Evolutionary conservation across 2,113 vertebrate species (phyloP).

Genomic region (Cisticola juncidis): DNA sequence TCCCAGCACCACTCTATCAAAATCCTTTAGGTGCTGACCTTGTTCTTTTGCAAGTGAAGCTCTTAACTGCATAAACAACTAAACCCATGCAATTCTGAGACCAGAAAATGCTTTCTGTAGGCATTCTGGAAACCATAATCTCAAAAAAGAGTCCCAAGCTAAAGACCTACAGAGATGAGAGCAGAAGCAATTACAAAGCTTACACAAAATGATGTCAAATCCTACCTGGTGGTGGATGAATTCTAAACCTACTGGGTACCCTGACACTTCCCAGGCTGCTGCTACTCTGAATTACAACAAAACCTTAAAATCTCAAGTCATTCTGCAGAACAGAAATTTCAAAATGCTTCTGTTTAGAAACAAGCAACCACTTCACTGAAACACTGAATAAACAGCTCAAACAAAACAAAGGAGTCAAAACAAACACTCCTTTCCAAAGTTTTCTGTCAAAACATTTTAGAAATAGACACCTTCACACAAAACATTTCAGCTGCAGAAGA

Average conservation of each 20-base stretch:
- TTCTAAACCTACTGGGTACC: neutral
- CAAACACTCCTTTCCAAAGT: neutral
- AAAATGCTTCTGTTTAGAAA: neutral
- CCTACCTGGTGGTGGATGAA: neutral
- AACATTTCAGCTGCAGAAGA: neutral
- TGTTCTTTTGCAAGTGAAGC: neutral
- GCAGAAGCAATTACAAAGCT: neutral
- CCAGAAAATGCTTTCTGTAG: neutral
- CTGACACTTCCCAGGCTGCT: neutral
- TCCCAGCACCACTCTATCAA: neutral
- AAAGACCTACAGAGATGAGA: neutral
- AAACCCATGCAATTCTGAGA: neutral
- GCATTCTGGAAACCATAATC: neutral
- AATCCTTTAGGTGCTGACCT: neutral
- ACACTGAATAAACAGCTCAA: neutral
- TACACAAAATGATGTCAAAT: neutral
- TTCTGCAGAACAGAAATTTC: neutral
- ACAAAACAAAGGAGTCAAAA: conserved; percentile 2
- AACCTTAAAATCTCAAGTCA: neutral
- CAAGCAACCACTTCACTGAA: neutral
- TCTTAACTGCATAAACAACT: neutral
- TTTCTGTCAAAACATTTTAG: neutral
- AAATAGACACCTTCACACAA: neutral
- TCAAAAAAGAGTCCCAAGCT: neutral
- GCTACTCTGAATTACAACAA: neutral